Evolutionary conservation across 2,797 vertebrate species (phyloP).

Genomic region (Notoglanidium macrostoma): DNA sequence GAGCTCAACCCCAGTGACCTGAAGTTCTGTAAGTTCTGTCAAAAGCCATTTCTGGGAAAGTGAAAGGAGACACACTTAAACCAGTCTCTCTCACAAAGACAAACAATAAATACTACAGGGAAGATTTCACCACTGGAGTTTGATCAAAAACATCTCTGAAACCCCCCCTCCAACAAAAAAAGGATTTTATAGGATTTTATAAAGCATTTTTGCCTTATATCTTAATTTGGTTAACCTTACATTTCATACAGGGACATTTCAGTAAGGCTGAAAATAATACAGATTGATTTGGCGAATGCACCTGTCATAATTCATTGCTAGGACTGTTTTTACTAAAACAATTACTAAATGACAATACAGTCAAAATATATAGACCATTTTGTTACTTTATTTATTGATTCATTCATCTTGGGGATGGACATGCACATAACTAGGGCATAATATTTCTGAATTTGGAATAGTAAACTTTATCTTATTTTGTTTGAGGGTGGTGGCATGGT

Average conservation of each 20-base stretch:
- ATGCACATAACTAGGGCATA: not conserved
- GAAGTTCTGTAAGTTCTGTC: constrained; percentile 61
- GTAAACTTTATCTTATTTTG: not conserved
- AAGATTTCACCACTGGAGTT: too few relatives aligned
- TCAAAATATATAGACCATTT: not conserved
- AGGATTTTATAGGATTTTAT: too few relatives aligned
- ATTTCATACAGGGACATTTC: not conserved
- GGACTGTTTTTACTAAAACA: not conserved
- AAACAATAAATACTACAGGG: too few relatives aligned
- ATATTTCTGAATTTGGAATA: not conserved
- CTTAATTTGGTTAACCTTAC: not conserved
- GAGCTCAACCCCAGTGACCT: constrained; percentile 56
- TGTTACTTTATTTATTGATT: not conserved
- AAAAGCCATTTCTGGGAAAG: constrained; percentile 59
- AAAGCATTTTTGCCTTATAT: too few relatives aligned
- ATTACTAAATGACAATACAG: too few relatives aligned
- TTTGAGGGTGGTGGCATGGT: not conserved
- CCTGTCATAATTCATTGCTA: not conserved
- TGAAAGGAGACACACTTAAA: constrained; percentile 51
- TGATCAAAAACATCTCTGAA: too few relatives aligned
- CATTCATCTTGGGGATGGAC: not conserved
- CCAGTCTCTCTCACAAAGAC: too few relatives aligned
- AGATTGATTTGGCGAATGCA: not conserved
- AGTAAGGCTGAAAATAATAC: not conserved
- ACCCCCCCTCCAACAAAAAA: too few relatives aligned